Conservation (phyloP, 2,113 vertebrate species). For the Lipotes vexillifer region DNA sequence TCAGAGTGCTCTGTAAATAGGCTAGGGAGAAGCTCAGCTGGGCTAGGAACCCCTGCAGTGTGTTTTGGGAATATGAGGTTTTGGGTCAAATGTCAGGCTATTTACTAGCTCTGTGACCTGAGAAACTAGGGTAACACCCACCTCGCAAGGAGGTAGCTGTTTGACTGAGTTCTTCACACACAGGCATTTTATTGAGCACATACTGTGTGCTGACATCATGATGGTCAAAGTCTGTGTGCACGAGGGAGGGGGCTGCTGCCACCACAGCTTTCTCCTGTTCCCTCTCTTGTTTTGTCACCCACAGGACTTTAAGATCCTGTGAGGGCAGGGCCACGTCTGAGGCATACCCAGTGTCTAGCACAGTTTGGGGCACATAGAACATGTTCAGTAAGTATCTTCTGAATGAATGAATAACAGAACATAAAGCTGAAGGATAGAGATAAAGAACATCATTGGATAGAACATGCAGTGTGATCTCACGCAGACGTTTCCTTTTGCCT, state of each 20-base stretch:
- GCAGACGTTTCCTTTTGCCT: neutral
- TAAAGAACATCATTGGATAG: fast-evolving
- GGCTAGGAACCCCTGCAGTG: fast-evolving
- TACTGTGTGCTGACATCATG: neutral
- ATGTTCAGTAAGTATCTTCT: neutral
- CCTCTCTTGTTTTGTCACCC: neutral
- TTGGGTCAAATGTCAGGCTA: neutral
- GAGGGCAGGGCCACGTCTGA: neutral
- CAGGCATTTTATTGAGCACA: neutral
- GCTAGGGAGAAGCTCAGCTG: neutral
- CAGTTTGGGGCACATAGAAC: neutral
- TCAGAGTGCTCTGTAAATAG: fast-evolving
- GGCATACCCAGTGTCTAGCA: neutral
- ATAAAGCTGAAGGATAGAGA: neutral
- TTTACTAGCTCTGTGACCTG: neutral
- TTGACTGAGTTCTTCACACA: neutral
- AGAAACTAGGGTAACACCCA: neutral
- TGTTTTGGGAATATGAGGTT: neutral
- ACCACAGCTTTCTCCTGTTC: fast-evolving
- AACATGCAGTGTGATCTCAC: no score
- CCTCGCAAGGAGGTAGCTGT: neutral
- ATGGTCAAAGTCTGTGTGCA: neutral
- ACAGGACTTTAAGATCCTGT: neutral
- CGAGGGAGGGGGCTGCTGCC: neutral
- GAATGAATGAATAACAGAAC: neutral